Conservation (phyloP, 2,113 vertebrate species). For the Tursiops truncatus region DNA sequence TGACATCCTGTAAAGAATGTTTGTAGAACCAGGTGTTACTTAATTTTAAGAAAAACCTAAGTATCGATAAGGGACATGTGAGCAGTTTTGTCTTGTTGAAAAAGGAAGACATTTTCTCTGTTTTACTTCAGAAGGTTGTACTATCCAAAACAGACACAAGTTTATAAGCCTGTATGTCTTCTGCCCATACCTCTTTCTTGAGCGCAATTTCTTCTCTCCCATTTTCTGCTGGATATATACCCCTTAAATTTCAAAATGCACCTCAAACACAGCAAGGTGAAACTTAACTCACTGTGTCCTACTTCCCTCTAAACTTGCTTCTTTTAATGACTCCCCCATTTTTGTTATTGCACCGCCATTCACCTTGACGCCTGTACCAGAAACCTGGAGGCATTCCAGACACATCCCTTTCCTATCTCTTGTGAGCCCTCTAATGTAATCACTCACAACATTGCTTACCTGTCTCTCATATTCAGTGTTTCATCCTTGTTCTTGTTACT, state of each 20-base stretch:
- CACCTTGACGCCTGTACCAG: neutral
- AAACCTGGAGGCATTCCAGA: neutral
- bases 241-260: neutral
- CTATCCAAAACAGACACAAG: neutral
- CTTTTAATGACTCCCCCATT: neutral
- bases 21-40: neutral
- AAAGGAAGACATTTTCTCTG: neutral
- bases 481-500: neutral
- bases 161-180: neutral
- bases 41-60: neutral
- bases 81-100: neutral
- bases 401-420: neutral
- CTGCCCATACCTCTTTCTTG: neutral
- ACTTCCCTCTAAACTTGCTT: neutral
- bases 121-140: neutral
- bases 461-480: neutral
- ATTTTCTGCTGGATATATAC: neutral
- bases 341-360: neutral
- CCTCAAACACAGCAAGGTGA: neutral
- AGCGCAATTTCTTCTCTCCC: neutral
- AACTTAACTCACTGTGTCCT: neutral
- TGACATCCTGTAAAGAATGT: neutral
- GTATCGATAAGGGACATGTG: neutral
- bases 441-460: neutral
- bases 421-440: neutral